phyloP scores from a whole-genome alignment of 1,140 invertebrate genomes.

The Apis dorsata region DNA sequence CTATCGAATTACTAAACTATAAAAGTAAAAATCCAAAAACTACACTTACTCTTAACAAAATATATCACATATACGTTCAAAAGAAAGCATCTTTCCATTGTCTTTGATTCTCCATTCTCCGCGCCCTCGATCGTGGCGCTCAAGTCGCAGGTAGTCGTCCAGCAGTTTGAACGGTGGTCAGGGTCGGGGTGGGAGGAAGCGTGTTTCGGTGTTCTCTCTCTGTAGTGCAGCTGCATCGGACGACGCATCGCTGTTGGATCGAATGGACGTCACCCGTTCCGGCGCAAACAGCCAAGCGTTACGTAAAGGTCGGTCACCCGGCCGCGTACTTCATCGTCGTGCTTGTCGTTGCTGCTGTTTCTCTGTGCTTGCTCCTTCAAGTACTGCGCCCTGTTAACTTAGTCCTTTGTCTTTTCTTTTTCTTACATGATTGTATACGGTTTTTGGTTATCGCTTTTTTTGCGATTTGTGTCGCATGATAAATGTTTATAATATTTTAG shows the following conservation, averaged over 20 bases:
- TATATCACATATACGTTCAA: too few relatives aligned
- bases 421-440: too few relatives aligned
- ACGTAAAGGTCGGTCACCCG: conserved; percentile 81
- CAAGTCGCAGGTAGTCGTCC: not conserved
- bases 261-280: conserved; percentile 71
- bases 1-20: too few relatives aligned
- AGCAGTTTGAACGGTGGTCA: too few relatives aligned
- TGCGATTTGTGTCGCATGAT: too few relatives aligned
- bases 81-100: too few relatives aligned
- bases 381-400: conserved; percentile 36
- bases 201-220: conserved; percentile 11
- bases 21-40: too few relatives aligned
- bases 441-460: too few relatives aligned
- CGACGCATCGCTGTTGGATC: conserved; percentile 66
- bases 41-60: too few relatives aligned
- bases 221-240: conserved; percentile 55
- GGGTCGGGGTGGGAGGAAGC: not conserved
- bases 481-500: too few relatives aligned
- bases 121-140: too few relatives aligned
- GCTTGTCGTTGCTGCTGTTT: conserved; percentile 45
- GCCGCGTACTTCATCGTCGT: conserved; percentile 67
- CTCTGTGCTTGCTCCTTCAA: conserved; percentile 27
- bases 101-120: not conserved
- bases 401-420: not conserved
- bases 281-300: conserved; percentile 73